Conservation (phyloP, 1,140 invertebrate species). For the Oncopodura yosiiana region DNA sequence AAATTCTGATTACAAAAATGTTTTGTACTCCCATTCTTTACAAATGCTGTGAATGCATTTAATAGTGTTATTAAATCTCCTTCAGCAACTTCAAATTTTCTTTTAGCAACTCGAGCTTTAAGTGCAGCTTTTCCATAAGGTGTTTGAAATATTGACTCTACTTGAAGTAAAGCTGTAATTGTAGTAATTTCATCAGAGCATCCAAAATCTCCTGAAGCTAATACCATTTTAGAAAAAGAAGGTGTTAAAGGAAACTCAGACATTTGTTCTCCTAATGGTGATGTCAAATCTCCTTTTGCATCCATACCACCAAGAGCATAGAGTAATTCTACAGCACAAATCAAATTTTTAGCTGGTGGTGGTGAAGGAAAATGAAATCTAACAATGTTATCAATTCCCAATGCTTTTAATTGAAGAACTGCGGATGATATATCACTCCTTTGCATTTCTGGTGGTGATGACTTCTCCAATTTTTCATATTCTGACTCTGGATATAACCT, state of each 20-base stretch:
- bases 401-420: conserved; percentile 83
- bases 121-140: conserved; percentile 52
- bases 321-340: conserved; percentile 74
- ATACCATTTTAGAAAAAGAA: conserved; percentile 75
- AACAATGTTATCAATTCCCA: conserved; percentile 84
- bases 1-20: conserved; percentile 81
- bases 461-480: conserved; percentile 56
- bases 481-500: conserved; percentile 69
- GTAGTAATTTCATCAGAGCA: conserved; percentile 81
- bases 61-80: conserved; percentile 88
- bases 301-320: conserved; percentile 80
- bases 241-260: conserved; percentile 87
- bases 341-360: conserved; percentile 79
- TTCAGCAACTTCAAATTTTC: conserved; percentile 82
- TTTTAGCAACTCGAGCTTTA: conserved; percentile 57
- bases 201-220: conserved; percentile 67
- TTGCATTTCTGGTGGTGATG: conserved; percentile 85
- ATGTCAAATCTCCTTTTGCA: conserved; percentile 65
- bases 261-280: conserved; percentile 70
- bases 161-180: conserved; percentile 84
- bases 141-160: conserved; percentile 75
- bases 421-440: conserved; percentile 73
- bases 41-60: conserved; percentile 77
- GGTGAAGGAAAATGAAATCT: conserved; percentile 75
- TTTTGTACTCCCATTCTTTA: conserved; percentile 56